A percentile compares a stretch with the other conserved stretches of the same genome.
These are phyloP conservation scores for Percina caprodes DNA, from an alignment of 2,113 vertebrate species.

Conservation along the genomic window DNA sequence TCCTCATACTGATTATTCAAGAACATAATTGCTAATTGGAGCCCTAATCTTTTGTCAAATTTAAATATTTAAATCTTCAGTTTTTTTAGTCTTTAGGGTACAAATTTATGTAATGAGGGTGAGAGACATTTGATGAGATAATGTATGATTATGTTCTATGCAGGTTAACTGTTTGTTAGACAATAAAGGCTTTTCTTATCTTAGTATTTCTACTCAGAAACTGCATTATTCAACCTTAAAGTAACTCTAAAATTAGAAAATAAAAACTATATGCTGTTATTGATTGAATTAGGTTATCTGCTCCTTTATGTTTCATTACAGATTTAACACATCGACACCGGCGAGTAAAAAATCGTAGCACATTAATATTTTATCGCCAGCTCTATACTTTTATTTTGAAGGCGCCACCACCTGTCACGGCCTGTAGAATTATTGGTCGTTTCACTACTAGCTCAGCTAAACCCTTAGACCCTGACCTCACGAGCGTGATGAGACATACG, in stretches of 20 bases:
- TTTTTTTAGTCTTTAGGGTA: too few species aligned
- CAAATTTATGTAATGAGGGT: too few species aligned
- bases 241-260: background rate
- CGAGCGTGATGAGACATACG: background rate
- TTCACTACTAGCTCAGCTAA: slow-evolving; percentile 14
- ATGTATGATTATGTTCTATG: too few species aligned
- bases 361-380: background rate
- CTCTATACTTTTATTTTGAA: slow-evolving; percentile 47
- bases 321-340: background rate
- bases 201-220: background rate
- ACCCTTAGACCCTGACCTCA: slow-evolving; percentile 35
- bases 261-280: background rate
- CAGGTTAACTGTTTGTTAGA: too few species aligned
- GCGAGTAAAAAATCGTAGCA: background rate
- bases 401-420: background rate
- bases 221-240: background rate
- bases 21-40: too few species aligned
- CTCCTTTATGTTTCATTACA: background rate
- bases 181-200: too few species aligned
- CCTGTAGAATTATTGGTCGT: fast-evolving
- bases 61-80: too few species aligned
- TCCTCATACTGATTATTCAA: too few species aligned
- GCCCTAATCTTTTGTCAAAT: too few species aligned
- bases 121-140: too few species aligned
- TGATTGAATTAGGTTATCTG: background rate